Percentiles rank a stretch among this genome's conserved stretches.
These are phyloP conservation scores for Anoplolepis gracilipes DNA, from an alignment of 1,140 invertebrate species.

Conservation along the genomic window DNA sequence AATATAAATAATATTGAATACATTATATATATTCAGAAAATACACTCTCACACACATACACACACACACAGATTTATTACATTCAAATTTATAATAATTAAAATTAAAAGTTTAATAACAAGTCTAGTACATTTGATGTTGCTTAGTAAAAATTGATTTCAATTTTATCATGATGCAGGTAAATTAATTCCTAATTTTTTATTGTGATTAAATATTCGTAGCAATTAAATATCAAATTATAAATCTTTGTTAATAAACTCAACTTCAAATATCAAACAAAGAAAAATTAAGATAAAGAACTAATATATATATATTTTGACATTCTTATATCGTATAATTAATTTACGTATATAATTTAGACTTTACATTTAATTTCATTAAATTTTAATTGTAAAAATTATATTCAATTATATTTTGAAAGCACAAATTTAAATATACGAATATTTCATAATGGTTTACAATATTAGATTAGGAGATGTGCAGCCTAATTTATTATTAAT, in stretches of 20 bases:
- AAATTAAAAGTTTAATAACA: constrained; percentile 19
- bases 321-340: too few species aligned
- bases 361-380: background rate
- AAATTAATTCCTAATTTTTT: background rate
- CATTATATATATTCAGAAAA: too few species aligned
- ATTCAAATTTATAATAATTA: too few species aligned
- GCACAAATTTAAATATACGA: background rate
- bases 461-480: background rate
- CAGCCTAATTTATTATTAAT: background rate
- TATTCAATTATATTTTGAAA: too few species aligned
- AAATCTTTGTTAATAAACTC: background rate
- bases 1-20: background rate
- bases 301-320: too few species aligned
- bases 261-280: background rate
- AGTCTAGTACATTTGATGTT: background rate
- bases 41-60: too few species aligned
- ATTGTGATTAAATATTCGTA: background rate
- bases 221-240: background rate
- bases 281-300: too few species aligned
- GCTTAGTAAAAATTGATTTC: background rate
- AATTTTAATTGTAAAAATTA: background rate
- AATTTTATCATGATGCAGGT: background rate
- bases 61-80: too few species aligned
- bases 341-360: too few species aligned
- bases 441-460: background rate